Percentiles rank a stretch among this genome's conserved stretches.
Conservation (phyloP, 2,888 invertebrate genomes). For the Cephus spinipes region DNA sequence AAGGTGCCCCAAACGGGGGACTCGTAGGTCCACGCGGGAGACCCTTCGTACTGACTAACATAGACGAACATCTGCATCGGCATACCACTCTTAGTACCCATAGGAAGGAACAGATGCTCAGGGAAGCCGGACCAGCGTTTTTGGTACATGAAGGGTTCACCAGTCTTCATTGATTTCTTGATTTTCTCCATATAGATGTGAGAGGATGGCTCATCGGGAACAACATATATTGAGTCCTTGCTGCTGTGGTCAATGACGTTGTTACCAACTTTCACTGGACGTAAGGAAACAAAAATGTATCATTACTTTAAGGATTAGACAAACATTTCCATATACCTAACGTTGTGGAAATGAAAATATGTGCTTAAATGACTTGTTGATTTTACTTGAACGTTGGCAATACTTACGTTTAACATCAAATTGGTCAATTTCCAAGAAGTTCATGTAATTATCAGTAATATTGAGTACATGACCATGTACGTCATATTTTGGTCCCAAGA, state of each 20-base stretch:
- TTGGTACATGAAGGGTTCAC: conserved; percentile 66
- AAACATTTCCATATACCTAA: background rate
- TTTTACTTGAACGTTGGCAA: background rate
- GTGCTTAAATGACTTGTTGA: background rate
- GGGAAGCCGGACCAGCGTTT: conserved; percentile 75
- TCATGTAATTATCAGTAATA: conserved; percentile 71
- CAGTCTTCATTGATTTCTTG: conserved; percentile 62
- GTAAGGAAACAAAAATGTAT: conserved; percentile 27
- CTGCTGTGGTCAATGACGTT: conserved; percentile 79
- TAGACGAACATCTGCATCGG: conserved; percentile 75
- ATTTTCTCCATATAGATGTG: conserved; percentile 50
- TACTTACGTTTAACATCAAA: conserved; percentile 70
- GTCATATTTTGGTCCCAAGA: conserved; percentile 78
- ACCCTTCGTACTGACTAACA: conserved; percentile 69
- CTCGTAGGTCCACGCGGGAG: conserved; percentile 66
- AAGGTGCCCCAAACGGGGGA: conserved; percentile 60
- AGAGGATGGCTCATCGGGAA: conserved; percentile 68
- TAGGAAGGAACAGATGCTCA: conserved; percentile 77
- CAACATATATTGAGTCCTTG: conserved; percentile 74
- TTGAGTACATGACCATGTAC: conserved; percentile 69
- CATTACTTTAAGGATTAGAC: background rate
- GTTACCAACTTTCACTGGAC: conserved; percentile 71
- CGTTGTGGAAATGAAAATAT: background rate
- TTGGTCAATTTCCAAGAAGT: conserved; percentile 74
- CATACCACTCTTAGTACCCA: conserved; percentile 76